These are phyloP conservation scores for Thumatha senex DNA, from an alignment of 2,888 invertebrate species.

Conservation along the genomic window DNA sequence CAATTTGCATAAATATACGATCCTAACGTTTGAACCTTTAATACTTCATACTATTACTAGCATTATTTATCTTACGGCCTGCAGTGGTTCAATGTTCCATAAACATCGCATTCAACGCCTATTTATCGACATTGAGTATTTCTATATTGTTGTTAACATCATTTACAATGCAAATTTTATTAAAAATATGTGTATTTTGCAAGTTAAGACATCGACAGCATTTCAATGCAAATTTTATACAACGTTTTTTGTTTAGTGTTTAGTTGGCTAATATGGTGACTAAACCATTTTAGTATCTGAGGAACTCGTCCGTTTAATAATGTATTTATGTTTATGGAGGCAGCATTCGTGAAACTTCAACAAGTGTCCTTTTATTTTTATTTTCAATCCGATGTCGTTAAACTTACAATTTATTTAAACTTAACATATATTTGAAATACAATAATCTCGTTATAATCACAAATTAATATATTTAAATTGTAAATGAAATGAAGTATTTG, in stretches of 20 bases:
- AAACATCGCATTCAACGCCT: conserved; percentile 49
- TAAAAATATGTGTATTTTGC: conserved; percentile 36
- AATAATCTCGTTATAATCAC: too few relatives aligned
- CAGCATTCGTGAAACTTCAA: background rate
- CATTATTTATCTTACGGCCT: conserved; percentile 64
- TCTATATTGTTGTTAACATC: conserved; percentile 43
- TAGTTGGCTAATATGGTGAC: conserved; percentile 21
- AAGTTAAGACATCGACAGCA: conserved; percentile 40
- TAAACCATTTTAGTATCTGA: conserved; percentile 26
- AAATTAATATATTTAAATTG: too few relatives aligned
- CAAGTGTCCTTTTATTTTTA: background rate
- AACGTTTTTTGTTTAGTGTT: conserved; percentile 41
- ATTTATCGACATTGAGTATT: conserved; percentile 42
- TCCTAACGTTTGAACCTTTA: conserved; percentile 43
- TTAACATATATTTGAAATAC: too few relatives aligned
- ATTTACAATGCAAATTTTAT: conserved; percentile 43
- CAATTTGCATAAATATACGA: conserved; percentile 76
- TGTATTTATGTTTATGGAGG: conserved; percentile 15
- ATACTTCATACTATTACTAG: conserved; percentile 57
- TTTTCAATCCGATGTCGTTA: too few relatives aligned
- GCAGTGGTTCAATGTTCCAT: conserved; percentile 39
- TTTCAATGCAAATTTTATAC: conserved; percentile 40
- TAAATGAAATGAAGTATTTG: too few relatives aligned
- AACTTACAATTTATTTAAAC: too few relatives aligned
- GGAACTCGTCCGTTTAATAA: conserved; percentile 29